Conservation (phyloP, 1,140 invertebrate species). For the Diploscapter pachys region DNA sequence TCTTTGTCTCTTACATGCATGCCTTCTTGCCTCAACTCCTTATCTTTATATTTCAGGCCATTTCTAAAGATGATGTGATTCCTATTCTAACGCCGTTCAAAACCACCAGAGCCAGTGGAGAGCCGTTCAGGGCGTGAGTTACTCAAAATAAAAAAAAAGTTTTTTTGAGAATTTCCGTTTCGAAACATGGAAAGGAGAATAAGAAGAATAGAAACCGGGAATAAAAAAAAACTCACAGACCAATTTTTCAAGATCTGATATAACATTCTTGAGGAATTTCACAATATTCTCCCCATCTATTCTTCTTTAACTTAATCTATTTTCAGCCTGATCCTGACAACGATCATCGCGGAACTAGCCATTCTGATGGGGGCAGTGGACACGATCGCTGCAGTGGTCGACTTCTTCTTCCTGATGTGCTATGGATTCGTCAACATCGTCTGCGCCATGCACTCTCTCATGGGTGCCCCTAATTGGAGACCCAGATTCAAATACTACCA, state of each 20-base stretch:
- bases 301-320: neutral
- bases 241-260: too few relatives aligned
- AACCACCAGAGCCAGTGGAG: slow-evolving; percentile 82
- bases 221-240: too few relatives aligned
- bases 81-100: slow-evolving; percentile 88
- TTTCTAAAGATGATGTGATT: slow-evolving; percentile 90
- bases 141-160: too few relatives aligned
- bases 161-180: too few relatives aligned
- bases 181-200: too few relatives aligned
- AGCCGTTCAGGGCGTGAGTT: slow-evolving; percentile 67
- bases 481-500: slow-evolving; percentile 97
- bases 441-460: slow-evolving; percentile 89
- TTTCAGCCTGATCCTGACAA: slow-evolving; percentile 73
- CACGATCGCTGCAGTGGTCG: slow-evolving; percentile 55
- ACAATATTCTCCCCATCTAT: neutral
- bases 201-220: too few relatives aligned
- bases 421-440: slow-evolving; percentile 99
- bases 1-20: too few relatives aligned
- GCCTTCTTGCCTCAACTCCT: neutral
- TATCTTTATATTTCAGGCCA: slow-evolving; percentile 66
- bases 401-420: slow-evolving; percentile 94
- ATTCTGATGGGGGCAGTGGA: slow-evolving; percentile 58
- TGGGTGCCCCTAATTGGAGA: slow-evolving; percentile 92
- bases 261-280: too few relatives aligned
- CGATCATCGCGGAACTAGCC: slow-evolving; percentile 71